Conservation (phyloP, 2,888 invertebrate species). For the Chaetogeoica ovagalla region DNA sequence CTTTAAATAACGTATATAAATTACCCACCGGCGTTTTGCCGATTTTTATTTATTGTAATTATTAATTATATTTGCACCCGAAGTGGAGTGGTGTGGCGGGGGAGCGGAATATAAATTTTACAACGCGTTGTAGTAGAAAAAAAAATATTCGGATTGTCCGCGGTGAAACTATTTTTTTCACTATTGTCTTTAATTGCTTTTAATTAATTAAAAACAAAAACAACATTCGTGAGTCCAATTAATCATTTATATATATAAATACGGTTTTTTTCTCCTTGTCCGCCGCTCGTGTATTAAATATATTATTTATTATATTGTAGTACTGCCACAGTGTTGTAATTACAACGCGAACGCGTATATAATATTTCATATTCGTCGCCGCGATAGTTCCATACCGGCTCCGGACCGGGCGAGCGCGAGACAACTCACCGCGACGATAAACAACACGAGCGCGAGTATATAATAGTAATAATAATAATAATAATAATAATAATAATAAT, state of each 20-base stretch:
- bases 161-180: slow-evolving; percentile 21
- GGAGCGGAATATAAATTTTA: no score
- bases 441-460: not conserved
- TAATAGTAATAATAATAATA: no score
- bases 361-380: not conserved
- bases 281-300: not conserved
- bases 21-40: not conserved
- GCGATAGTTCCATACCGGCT: not conserved
- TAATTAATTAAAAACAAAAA: slow-evolving; percentile 42
- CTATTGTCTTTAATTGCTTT: slow-evolving; percentile 46
- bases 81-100: no score
- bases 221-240: slow-evolving; percentile 40
- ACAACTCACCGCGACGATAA: slow-evolving; percentile 9
- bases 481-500: no score
- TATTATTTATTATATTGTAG: no score
- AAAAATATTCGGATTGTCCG: slow-evolving; percentile 21
- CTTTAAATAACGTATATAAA: not conserved
- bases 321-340: not conserved
- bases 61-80: no score
- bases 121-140: not conserved
- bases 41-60: no score
- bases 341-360: not conserved
- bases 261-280: not conserved
- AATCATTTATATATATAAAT: no score
- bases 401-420: not conserved